Percentiles rank a stretch among this genome's conserved stretches.
These are phyloP conservation scores for Channa striata DNA, from an alignment of 2,797 vertebrate species.

Conservation along the genomic window DNA sequence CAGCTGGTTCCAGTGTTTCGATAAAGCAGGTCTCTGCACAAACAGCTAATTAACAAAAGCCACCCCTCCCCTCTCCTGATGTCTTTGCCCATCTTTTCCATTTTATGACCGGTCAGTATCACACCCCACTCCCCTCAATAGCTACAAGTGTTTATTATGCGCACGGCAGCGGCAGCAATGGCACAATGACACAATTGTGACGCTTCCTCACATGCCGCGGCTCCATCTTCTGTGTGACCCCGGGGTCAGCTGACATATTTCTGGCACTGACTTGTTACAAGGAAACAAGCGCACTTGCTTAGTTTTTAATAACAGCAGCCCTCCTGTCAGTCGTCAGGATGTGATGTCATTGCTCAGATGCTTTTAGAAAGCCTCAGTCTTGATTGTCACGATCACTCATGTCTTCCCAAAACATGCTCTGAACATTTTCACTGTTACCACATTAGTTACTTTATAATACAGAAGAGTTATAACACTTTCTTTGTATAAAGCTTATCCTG, in stretches of 20 bases:
- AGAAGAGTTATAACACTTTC: too few species aligned
- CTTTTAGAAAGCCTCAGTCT: slow-evolving; percentile 22
- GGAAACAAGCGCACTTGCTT: slow-evolving; percentile 48
- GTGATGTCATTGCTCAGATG: slow-evolving; percentile 62
- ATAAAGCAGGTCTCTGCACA: slow-evolving; percentile 89
- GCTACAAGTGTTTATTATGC: slow-evolving; percentile 80
- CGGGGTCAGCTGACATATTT: slow-evolving; percentile 78
- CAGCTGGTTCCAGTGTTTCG: slow-evolving; percentile 92
- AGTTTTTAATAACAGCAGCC: slow-evolving; percentile 47
- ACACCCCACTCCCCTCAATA: slow-evolving; percentile 73
- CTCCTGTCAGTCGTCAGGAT: slow-evolving; percentile 57
- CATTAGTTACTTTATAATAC: not conserved
- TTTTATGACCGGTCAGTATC: slow-evolving; percentile 84
- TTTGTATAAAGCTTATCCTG: not conserved
- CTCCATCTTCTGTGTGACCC: slow-evolving; percentile 65
- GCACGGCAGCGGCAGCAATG: slow-evolving; percentile 61
- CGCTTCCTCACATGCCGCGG: slow-evolving; percentile 70
- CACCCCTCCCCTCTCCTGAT: slow-evolving; percentile 69
- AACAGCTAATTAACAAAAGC: slow-evolving; percentile 93
- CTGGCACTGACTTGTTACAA: slow-evolving; percentile 61
- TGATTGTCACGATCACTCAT: slow-evolving; percentile 1
- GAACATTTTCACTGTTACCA: not conserved
- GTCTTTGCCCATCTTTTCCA: slow-evolving; percentile 79
- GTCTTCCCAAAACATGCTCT: not conserved
- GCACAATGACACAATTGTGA: slow-evolving; percentile 84